Evolutionary conservation across 2,797 vertebrate genomes (phyloP).

Genomic region (Taeniopygia guttata): DNA sequence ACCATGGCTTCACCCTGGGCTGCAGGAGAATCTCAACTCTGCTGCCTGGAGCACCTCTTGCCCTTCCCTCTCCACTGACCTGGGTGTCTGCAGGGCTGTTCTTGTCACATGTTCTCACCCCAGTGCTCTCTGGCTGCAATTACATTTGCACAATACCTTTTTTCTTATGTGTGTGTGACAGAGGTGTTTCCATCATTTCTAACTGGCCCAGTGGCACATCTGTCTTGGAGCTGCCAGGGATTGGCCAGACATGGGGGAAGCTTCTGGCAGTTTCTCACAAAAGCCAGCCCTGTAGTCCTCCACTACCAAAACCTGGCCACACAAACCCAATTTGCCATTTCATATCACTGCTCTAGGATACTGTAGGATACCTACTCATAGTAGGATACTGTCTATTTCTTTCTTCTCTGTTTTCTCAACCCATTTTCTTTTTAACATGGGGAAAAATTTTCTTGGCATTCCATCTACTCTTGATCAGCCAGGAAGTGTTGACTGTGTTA

Average conservation of each 20-base stretch:
- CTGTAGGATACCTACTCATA: not conserved
- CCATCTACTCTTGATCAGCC: not conserved
- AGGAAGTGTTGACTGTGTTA: not conserved
- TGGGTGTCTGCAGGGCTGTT: not conserved
- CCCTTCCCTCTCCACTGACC: not conserved
- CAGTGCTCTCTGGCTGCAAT: not conserved
- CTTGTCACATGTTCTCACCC: not conserved
- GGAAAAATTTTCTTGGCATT: not conserved
- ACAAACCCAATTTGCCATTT: not conserved
- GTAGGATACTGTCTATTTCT: not conserved
- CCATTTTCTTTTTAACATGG: not conserved
- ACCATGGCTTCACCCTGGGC: rapidly evolving
- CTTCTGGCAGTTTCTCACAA: not conserved
- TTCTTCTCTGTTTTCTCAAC: not conserved
- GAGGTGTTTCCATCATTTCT: not conserved
- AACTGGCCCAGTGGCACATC: rapidly evolving
- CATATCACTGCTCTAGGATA: not conserved
- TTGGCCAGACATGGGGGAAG: not conserved
- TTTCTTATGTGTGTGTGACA: not conserved
- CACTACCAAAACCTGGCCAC: not conserved
- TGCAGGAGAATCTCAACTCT: not conserved
- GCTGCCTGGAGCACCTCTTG: not conserved
- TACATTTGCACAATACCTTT: not conserved
- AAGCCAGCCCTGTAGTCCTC: not conserved
- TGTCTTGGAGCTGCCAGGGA: not conserved